These are phyloP conservation scores for Eurypyga helias DNA, from an alignment of 2,113 vertebrate genomes.

Conservation along the genomic window DNA sequence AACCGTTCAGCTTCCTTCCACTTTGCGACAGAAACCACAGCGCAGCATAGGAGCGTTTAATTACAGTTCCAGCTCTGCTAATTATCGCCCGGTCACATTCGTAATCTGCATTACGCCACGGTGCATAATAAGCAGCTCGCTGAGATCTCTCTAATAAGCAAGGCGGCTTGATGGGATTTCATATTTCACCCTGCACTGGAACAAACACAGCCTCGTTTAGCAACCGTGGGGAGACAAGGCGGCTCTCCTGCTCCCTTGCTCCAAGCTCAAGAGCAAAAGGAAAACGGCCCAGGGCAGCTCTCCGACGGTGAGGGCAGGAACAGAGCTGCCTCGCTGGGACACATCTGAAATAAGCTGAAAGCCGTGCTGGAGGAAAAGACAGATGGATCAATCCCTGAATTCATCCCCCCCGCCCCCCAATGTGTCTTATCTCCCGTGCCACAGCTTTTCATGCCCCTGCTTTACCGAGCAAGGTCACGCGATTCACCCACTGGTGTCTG, in stretches of 20 bases:
- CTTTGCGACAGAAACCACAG: conserved; percentile 59
- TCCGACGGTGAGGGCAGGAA: background rate
- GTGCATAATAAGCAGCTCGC: conserved; percentile 73
- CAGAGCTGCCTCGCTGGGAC: background rate
- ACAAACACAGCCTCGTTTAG: conserved; percentile 54
- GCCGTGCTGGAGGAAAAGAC: background rate
- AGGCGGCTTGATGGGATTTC: conserved; percentile 68
- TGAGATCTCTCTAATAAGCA: conserved; percentile 70
- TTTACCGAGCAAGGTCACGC: background rate
- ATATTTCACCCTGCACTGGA: conserved; percentile 56
- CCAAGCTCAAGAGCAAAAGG: background rate
- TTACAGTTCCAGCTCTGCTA: conserved; percentile 75
- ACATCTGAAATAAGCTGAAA: background rate
- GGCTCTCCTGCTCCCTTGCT: background rate
- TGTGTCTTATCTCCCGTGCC: background rate
- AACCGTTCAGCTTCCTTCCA: conserved; percentile 55
- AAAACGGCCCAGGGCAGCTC: background rate
- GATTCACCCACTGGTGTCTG: background rate
- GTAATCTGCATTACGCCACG: conserved; percentile 74
- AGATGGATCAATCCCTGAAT: background rate
- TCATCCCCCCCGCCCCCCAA: rapidly evolving
- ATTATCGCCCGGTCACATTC: conserved; percentile 75
- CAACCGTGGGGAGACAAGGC: background rate
- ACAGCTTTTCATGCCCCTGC: background rate
- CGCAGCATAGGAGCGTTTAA: conserved; percentile 69